These are phyloP conservation scores for Cataglyphis livida DNA, from an alignment of 2,888 invertebrate genomes.

Conservation along the genomic window DNA sequence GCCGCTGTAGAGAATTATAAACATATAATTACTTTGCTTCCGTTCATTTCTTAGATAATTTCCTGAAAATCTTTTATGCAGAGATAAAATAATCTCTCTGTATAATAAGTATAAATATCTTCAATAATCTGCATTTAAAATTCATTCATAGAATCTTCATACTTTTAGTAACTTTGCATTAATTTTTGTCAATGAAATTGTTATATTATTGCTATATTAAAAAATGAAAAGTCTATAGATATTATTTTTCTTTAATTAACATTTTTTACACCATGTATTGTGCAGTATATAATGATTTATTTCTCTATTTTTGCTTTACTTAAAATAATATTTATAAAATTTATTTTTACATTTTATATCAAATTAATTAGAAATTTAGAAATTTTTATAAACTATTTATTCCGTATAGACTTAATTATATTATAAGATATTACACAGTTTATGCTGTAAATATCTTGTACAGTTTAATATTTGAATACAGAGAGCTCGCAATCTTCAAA, in stretches of 20 bases:
- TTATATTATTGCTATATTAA: background rate
- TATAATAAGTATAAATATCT: background rate
- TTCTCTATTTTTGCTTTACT: background rate
- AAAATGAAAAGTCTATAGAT: too few relatives aligned
- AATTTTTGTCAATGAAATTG: background rate
- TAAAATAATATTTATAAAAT: background rate
- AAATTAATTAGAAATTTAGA: background rate
- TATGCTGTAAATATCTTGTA: conserved; percentile 9
- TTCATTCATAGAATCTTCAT: background rate
- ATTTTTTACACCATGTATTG: background rate
- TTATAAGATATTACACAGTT: background rate
- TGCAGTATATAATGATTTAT: background rate
- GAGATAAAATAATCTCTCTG: conserved; percentile 1
- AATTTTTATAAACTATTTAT: background rate
- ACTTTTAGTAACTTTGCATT: background rate
- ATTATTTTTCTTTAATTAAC: background rate
- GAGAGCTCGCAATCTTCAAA: conserved; percentile 59
- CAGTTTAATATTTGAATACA: conserved; percentile 33
- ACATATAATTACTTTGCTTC: background rate
- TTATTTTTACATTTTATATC: background rate
- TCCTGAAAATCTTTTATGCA: background rate
- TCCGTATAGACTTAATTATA: background rate
- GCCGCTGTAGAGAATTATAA: background rate
- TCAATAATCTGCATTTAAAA: background rate
- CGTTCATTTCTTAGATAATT: background rate